phyloP scores from a whole-genome alignment of 2,797 vertebrate genomes.

The Centroberyx gerrardi region DNA sequence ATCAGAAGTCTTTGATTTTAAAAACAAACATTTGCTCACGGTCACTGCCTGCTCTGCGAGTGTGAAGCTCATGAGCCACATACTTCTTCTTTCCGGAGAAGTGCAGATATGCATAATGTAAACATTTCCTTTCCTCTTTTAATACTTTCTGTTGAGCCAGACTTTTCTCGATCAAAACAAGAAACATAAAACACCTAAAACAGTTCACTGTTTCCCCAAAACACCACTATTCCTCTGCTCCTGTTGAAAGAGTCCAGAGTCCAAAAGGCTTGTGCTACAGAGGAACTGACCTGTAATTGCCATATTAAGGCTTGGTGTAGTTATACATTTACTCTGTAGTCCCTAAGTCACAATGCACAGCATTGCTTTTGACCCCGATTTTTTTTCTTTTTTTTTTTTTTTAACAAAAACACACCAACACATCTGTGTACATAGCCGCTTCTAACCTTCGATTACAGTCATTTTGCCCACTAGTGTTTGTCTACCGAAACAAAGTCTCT shows the following conservation, averaged over 20 bases:
- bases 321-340: constrained; percentile 83
- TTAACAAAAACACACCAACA: constrained; percentile 78
- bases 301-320: constrained; percentile 90
- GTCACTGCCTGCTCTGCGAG: constrained; percentile 81
- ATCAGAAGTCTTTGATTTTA: constrained; percentile 92
- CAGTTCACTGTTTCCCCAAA: constrained; percentile 83
- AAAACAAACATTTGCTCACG: constrained; percentile 77
- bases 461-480: constrained; percentile 70
- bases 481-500: constrained; percentile 86
- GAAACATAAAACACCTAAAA: constrained; percentile 68
- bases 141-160: constrained; percentile 87
- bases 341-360: constrained; percentile 90
- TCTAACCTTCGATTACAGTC: constrained; percentile 58
- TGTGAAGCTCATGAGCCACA: constrained; percentile 78
- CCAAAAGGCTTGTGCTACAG: constrained; percentile 93
- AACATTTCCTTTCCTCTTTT: constrained; percentile 89
- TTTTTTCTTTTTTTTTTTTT: constrained; percentile 25
- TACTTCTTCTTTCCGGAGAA: constrained; percentile 88
- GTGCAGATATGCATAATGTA: constrained; percentile 97
- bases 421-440: constrained; percentile 60
- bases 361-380: constrained; percentile 77
- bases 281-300: constrained; percentile 90
- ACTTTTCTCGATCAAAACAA: constrained; percentile 91
- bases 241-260: constrained; percentile 81
- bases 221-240: constrained; percentile 86